Evolutionary conservation across 2,113 vertebrate species (phyloP).

Genomic region (Henicopernis longicauda): DNA sequence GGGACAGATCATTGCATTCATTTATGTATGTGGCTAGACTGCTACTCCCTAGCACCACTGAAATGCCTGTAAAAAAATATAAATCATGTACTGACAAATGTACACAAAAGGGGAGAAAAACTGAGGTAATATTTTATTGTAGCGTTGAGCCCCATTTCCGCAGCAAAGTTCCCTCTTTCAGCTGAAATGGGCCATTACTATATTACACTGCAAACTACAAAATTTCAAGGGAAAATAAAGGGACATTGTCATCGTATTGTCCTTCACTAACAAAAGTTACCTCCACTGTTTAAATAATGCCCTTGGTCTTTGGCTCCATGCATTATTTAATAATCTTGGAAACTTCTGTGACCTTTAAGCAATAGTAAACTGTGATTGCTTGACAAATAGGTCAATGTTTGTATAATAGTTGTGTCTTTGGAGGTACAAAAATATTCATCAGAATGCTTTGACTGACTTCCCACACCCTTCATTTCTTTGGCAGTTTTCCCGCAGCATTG

Average conservation of each 20-base stretch:
- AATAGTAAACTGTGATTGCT: conserved; percentile 48
- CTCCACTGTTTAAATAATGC: conserved; percentile 36
- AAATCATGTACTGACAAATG: neutral
- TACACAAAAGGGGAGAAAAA: neutral
- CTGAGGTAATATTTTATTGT: neutral
- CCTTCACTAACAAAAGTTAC: conserved; percentile 34
- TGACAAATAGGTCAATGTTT: conserved; percentile 57
- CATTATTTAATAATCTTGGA: conserved; percentile 59
- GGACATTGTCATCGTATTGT: neutral
- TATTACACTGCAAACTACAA: neutral
- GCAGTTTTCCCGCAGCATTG: conserved; percentile 10
- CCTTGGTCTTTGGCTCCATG: neutral
- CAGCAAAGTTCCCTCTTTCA: neutral
- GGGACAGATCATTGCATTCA: neutral
- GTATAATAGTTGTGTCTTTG: conserved; percentile 51
- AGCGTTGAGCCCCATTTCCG: neutral
- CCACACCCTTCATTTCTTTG: conserved; percentile 38
- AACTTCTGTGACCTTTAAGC: conserved; percentile 45
- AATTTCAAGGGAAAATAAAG: conserved; percentile 19
- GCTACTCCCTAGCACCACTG: neutral
- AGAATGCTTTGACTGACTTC: conserved; percentile 39
- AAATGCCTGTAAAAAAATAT: neutral
- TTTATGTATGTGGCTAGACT: neutral
- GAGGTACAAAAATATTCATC: conserved; percentile 55
- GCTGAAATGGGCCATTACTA: neutral